Evolutionary conservation across 1,140 invertebrate genomes (phyloP).

Genomic region (Lordiphosa clarofinis): DNA sequence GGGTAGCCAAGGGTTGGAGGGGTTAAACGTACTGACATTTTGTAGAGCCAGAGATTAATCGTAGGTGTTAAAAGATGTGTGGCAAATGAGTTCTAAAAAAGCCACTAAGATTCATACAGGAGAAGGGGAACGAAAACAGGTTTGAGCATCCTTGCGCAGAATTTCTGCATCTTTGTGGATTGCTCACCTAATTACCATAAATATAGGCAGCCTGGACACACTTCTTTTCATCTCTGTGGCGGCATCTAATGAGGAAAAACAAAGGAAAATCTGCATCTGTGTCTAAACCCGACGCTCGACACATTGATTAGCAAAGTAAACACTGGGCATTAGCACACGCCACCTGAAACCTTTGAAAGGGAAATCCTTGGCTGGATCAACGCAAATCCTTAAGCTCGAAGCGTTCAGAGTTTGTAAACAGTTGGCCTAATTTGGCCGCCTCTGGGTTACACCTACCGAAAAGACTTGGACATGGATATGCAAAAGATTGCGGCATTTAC

Average conservation of each 20-base stretch:
- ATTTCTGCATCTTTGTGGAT: too few relatives aligned
- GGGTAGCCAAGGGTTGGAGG: slow-evolving; percentile 9
- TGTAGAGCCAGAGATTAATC: slow-evolving; percentile 20
- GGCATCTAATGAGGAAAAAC: slow-evolving; percentile 35
- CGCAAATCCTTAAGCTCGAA: slow-evolving; percentile 30
- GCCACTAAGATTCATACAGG: too few relatives aligned
- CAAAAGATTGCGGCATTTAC: slow-evolving; percentile 45
- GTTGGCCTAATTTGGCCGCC: slow-evolving; percentile 53
- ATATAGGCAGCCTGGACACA: not conserved
- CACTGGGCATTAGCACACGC: slow-evolving; percentile 40
- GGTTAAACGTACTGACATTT: slow-evolving; percentile 1
- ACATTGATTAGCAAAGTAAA: slow-evolving; percentile 47
- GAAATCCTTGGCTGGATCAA: not conserved
- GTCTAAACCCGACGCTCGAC: slow-evolving; percentile 13
- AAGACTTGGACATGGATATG: slow-evolving; percentile 17
- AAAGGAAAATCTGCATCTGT: slow-evolving; percentile 8
- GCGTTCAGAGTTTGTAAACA: slow-evolving; percentile 53
- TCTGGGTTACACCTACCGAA: slow-evolving; percentile 6
- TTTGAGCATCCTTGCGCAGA: too few relatives aligned
- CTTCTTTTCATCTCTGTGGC: not conserved
- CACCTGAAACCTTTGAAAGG: slow-evolving; percentile 12
- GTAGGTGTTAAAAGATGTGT: slow-evolving; percentile 45
- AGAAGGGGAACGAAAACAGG: too few relatives aligned
- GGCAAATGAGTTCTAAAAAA: too few relatives aligned
- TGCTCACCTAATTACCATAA: too few relatives aligned